A percentile compares a stretch with the other conserved stretches of the same genome.
Conservation (phyloP, 2,888 invertebrate species). For the Melangyna quadrimaculata region DNA sequence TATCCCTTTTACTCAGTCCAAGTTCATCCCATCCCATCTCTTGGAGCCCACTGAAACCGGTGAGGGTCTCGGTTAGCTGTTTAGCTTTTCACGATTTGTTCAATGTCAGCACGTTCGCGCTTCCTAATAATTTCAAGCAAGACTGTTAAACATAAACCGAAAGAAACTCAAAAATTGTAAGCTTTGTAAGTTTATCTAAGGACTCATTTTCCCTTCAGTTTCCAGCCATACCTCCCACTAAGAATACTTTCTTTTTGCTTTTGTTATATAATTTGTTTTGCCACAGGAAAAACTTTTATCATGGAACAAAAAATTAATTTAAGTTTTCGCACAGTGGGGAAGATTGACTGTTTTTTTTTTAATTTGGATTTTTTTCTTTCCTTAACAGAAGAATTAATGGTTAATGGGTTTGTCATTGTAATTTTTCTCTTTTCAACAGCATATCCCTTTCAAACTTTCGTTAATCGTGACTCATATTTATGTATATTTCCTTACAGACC, state of each 20-base stretch:
- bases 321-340: conserved; percentile 33
- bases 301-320: conserved; percentile 40
- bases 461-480: neutral
- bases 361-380: conserved; percentile 17
- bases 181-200: neutral
- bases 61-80: no score
- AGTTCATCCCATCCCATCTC: no score
- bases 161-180: neutral
- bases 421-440: neutral
- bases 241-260: conserved; percentile 20
- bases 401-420: neutral
- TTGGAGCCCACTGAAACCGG: no score
- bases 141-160: neutral
- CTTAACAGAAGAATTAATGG: neutral
- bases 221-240: neutral
- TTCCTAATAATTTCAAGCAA: neutral
- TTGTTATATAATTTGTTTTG: conserved; percentile 54
- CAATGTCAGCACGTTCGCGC: no score
- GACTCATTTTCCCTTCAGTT: neutral
- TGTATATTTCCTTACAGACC: neutral
- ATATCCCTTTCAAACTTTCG: no score
- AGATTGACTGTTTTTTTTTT: conserved; percentile 40
- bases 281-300: conserved; percentile 46
- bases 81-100: no score
- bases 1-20: no score